These are phyloP conservation scores for Sinocyclocheilus anophthalmus DNA, from an alignment of 2,113 vertebrate genomes.

Conservation along the genomic window DNA sequence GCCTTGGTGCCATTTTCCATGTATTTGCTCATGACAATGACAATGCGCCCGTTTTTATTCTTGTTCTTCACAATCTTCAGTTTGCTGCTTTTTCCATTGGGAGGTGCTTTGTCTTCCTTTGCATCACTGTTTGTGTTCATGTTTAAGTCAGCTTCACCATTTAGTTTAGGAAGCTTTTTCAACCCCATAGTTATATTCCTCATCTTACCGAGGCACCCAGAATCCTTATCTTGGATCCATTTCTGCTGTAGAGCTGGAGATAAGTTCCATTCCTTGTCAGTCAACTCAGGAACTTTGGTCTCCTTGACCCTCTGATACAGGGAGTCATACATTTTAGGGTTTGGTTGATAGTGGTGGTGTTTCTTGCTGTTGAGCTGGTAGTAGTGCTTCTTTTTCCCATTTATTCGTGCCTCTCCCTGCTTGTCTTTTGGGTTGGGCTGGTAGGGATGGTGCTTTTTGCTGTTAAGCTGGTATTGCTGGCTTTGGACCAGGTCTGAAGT, in stretches of 20 bases:
- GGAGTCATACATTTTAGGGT: constrained; percentile 87
- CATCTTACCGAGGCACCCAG: constrained; percentile 79
- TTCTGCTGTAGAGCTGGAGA: constrained; percentile 79
- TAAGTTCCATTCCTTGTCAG: constrained; percentile 72
- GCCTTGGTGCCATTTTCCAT: constrained; percentile 91
- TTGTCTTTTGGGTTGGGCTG: constrained; percentile 86
- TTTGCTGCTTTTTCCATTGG: constrained; percentile 84
- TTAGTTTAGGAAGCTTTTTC: constrained; percentile 67
- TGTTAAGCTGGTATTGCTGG: constrained; percentile 91
- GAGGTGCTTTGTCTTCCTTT: constrained; percentile 72
- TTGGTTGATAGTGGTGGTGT: constrained; percentile 92
- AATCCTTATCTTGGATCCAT: constrained; percentile 81
- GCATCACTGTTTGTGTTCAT: constrained; percentile 65
- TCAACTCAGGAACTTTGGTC: constrained; percentile 66
- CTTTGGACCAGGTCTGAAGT: constrained; percentile 77
- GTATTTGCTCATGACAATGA: constrained; percentile 99
- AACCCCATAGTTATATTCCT: constrained; percentile 79
- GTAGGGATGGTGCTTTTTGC: constrained; percentile 94
- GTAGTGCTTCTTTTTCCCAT: constrained; percentile 86
- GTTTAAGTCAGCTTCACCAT: constrained; percentile 54
- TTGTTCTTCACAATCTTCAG: constrained; percentile 99
- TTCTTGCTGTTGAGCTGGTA: constrained; percentile 95
- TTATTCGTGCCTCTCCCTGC: constrained; percentile 79
- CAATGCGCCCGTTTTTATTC: constrained; percentile 95
- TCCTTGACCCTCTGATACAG: constrained; percentile 81